A percentile compares a stretch with the other conserved stretches of the same genome.
phyloP scores from a whole-genome alignment of 1,140 invertebrate species.

The Macrobrachium nipponense region DNA sequence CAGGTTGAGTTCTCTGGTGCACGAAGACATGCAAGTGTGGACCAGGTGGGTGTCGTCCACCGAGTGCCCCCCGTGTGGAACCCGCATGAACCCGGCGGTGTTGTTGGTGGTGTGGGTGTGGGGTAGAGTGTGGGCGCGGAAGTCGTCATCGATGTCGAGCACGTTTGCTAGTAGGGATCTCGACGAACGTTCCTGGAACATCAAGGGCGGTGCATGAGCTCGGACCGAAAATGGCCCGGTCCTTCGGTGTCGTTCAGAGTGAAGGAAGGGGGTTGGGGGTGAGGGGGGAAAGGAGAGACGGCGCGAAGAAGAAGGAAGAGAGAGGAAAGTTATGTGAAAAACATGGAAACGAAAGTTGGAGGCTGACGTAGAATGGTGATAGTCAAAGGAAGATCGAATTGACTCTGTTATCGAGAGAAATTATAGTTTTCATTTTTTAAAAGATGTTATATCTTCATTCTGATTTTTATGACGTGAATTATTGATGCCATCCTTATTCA shows the following conservation, averaged over 20 bases:
- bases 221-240: background rate
- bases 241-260: background rate
- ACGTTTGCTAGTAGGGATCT: slow-evolving; percentile 95
- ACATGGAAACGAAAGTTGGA: background rate
- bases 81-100: slow-evolving; percentile 65
- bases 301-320: background rate
- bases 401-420: too few species aligned
- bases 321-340: background rate
- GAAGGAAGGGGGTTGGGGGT: too few species aligned
- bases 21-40: slow-evolving; percentile 73
- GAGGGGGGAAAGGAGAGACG: slow-evolving; percentile 13
- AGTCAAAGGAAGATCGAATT: too few species aligned
- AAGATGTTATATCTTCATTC: too few species aligned
- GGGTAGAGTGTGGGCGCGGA: slow-evolving; percentile 74
- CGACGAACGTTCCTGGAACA: slow-evolving; percentile 77
- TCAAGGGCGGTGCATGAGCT: slow-evolving; percentile 59
- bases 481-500: too few species aligned
- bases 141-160: slow-evolving; percentile 85
- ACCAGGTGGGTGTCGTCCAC: slow-evolving; percentile 73
- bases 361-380: background rate
- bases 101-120: slow-evolving; percentile 65
- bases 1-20: slow-evolving; percentile 87
- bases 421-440: too few species aligned
- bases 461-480: too few species aligned
- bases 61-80: slow-evolving; percentile 62